Conservation (phyloP, 2,888 invertebrate genomes). For the Drosophila cyrtoloma region DNA sequence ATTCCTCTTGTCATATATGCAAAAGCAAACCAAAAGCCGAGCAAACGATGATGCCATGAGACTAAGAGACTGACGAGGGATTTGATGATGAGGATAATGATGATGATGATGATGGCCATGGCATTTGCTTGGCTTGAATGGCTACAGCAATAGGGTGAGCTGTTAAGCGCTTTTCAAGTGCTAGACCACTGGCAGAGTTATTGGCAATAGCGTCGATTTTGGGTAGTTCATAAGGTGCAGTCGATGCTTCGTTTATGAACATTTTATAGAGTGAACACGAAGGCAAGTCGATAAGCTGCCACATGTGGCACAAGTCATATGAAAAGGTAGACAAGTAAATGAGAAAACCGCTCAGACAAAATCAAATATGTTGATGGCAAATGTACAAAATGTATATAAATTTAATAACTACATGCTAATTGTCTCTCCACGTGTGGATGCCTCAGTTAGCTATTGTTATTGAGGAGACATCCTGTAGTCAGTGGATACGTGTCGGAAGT, state of each 20-base stretch:
- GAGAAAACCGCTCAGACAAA: not conserved
- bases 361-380: not conserved
- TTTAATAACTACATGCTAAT: slow-evolving; percentile 36
- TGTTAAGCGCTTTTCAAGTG: slow-evolving; percentile 54
- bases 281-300: slow-evolving; percentile 6
- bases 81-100: slow-evolving; percentile 38
- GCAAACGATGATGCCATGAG: slow-evolving; percentile 44
- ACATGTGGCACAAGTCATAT: slow-evolving; percentile 1
- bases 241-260: slow-evolving; percentile 44
- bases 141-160: slow-evolving; percentile 17
- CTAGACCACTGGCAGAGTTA: slow-evolving; percentile 37
- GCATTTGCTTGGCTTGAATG: slow-evolving; percentile 34
- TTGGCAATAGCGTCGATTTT: slow-evolving; percentile 23
- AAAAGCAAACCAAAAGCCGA: slow-evolving; percentile 33
- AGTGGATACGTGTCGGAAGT: slow-evolving; percentile 48
- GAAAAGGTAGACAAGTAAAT: not conserved
- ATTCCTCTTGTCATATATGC: slow-evolving; percentile 33
- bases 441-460: slow-evolving; percentile 40
- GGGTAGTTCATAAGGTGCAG: slow-evolving; percentile 38
- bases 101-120: slow-evolving; percentile 26
- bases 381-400: not conserved
- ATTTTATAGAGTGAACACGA: slow-evolving; percentile 18
- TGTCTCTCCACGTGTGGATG: slow-evolving; percentile 32
- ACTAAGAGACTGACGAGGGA: slow-evolving; percentile 41
- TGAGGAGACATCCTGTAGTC: slow-evolving; percentile 16